Base-by-base conservation (phyloP, 2,888 invertebrate genomes). In the Lepidocyrtoides sp. region DNA sequence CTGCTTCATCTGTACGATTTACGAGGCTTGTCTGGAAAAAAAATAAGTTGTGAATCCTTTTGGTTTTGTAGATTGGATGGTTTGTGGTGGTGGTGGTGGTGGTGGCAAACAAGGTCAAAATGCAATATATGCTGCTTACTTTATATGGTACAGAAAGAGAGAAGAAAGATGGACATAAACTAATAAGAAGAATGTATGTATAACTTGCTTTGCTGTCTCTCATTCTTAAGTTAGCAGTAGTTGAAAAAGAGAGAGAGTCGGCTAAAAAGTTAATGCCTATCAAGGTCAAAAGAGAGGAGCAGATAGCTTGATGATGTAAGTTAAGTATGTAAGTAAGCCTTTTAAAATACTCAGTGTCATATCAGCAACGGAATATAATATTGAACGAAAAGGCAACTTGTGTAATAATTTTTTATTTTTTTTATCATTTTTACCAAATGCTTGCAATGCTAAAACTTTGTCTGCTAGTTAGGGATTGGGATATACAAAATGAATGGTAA, bases 1-100 rank as follows among this genome's bases (percentile, higher is more conserved):
- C 75, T 90, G 89, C 72, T 72, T 90, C 84, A 83, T 84, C 60
- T 79, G 44, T 79, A 77, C 84, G 84, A 90, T 90, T 90, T 90
- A 90, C 84, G 90, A 79, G 79, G 79, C 84, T 90, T 84, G 90
- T 90, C 90, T 90, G 90, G 79, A 82, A 44, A 69, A 48, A 48
- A 48, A 48, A 48, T 48, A 83, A 81, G 66, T 57, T 89, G 82
- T 89, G 72, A 72, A 72, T 89, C 44, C 57, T 89, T 89, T 89
- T 72, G 12, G 63, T 41, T 57, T 79, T 32, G n/a, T 57, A 36
- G 17, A 36, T 79, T 79, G 57, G 29, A 26, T 41, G 29, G 57
- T 12, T 79, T n/a, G 48, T 44, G 44, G 44, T 44, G 2, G 69
- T n/a, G 36, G 32, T 10, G 12, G 69, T 26, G n/a, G 29, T 36